Conservation (phyloP, 2,888 invertebrate species). For the Dolomedes plantarius region DNA sequence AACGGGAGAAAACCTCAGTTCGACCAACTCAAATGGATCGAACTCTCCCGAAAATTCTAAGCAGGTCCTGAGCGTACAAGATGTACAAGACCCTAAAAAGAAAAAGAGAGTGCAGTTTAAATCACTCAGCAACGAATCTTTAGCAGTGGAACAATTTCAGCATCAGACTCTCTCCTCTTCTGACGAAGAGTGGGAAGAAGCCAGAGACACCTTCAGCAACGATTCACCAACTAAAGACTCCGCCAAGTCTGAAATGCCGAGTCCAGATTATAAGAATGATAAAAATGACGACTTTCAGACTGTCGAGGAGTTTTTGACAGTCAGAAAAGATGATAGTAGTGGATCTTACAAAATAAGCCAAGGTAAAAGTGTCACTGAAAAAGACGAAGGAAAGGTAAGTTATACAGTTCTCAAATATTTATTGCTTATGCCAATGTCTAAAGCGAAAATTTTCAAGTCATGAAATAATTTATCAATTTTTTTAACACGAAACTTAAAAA, state of each 20-base stretch:
- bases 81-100: constrained; percentile 30
- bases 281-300: constrained; percentile 25
- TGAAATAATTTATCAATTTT: too few species aligned
- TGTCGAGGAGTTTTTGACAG: constrained; percentile 29
- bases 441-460: too few species aligned
- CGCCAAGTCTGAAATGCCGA: neutral
- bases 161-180: constrained; percentile 56
- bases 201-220: constrained; percentile 48
- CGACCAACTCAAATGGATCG: neutral
- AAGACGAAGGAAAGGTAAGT: constrained; percentile 31
- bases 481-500: too few species aligned
- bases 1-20: constrained; percentile 29
- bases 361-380: constrained; percentile 12
- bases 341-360: neutral
- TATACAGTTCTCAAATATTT: too few species aligned
- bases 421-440: too few species aligned
- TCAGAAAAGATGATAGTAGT: constrained; percentile 1
- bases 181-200: constrained; percentile 69
- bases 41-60: constrained; percentile 18
- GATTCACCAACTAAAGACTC: constrained; percentile 3
- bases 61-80: neutral
- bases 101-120: constrained; percentile 68
- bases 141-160: constrained; percentile 45
- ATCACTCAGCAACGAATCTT: constrained; percentile 62
- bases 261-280: neutral